Evolutionary conservation across 2,113 vertebrate species (phyloP), one percentile per base, ranked within the genome.

Genomic region (Excalfactoria chinensis): DNA sequence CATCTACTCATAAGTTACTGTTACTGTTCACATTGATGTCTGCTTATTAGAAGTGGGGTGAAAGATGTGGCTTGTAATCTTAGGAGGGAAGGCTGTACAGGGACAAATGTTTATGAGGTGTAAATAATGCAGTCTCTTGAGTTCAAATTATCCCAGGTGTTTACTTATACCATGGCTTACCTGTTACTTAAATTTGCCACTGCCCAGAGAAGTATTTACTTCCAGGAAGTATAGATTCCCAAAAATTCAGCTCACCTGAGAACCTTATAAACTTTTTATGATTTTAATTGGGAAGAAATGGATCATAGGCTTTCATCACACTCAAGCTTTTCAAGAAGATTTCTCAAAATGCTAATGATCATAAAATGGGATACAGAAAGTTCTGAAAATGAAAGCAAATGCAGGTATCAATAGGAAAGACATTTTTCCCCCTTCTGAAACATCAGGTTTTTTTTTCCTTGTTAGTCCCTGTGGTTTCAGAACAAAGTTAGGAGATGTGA

Each of bases 381-480:
- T 32, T 19, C 7, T 44, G 41, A 72, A 59, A 53, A 7, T 15
- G 22, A 63, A 86, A 84, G 5, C 4, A 81, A 63, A 30, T 49
- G 1, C 3, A 0, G 59, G 4, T 35, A 18, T 4, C 12, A 46
- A 8, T 1, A 22, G 3, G 13, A 48, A 40, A 7, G 26, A 84
- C 1, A 12, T 28, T 51, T 22, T 7, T 4, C 3, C 68, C 62
- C n/a, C 6, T 21, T 20, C 6, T 74, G 5, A 5, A 44, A 8
- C 2, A 22, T 7, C 6, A 60, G 25, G 22, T 12, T 2, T 69
- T 37, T 73, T 21, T 67, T 37, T 37, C 25, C 37, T 58, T 58
- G 14, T 41, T n/a, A 40, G 5, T 46, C 7, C 25, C 5, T 8
- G 7, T 8, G 5, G 8, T 11, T 79, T 44, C 8, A 7, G 49